Conservation (phyloP, 2,797 vertebrate species). For the Propithecus deckenii region DNA sequence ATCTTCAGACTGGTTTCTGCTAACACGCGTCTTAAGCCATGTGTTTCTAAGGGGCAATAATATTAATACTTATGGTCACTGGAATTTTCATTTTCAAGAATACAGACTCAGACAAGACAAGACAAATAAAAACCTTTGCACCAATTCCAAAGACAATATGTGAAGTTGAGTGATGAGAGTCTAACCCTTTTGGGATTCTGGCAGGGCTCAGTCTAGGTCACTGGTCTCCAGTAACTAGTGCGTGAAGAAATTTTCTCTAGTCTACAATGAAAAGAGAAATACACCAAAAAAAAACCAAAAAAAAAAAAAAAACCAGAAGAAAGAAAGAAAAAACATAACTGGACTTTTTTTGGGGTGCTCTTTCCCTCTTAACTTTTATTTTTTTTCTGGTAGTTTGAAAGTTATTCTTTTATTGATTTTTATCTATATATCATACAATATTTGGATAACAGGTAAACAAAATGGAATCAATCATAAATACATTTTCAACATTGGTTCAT, state of each 20-base stretch:
- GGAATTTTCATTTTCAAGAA: conserved; percentile 47
- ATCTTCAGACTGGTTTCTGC: conserved; percentile 62
- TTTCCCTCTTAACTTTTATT: not conserved
- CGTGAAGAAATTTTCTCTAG: conserved; percentile 10
- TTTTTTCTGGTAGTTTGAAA: not conserved
- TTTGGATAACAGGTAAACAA: not conserved
- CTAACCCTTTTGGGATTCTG: not conserved
- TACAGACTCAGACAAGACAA: not conserved
- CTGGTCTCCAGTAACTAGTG: not conserved
- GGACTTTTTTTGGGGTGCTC: not conserved
- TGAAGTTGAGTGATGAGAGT: not conserved
- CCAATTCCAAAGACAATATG: not conserved
- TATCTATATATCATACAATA: not conserved
- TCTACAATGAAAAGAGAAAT: not conserved
- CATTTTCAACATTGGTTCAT: not conserved
- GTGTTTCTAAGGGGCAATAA: conserved; percentile 36
- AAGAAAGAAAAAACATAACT: not conserved
- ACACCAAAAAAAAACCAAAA: not conserved
- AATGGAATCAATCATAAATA: conserved; percentile 17
- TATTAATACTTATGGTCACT: conserved; percentile 17
- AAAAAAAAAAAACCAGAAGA: not conserved
- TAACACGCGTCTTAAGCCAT: conserved; percentile 17
- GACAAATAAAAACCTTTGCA: not conserved
- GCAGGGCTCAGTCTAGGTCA: not conserved
- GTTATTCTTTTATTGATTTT: not conserved